Base-by-base conservation (phyloP, 2,797 vertebrate genomes). In the Orestias chungarensis region DNA sequence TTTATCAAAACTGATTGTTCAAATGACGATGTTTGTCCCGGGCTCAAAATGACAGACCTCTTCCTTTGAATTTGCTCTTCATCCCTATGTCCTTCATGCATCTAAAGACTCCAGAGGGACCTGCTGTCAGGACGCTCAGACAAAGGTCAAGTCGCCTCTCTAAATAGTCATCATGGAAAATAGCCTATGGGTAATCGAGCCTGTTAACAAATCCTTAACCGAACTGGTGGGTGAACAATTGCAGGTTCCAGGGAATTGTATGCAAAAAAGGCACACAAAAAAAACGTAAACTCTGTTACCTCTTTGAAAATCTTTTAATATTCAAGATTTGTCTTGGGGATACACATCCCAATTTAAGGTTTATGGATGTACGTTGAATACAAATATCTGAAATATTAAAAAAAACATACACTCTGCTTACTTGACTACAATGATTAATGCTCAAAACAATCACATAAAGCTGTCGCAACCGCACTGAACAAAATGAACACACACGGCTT, bases 61-160 rank as follows among this genome's bases (percentile, higher is more conserved):
- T 71, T 64, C 29, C 57, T 79, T 79, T 67, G 72, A 70, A 65
- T 85, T 71, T 80, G 68, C 73, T 74, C 44, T 11, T 6, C 14
- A 52, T 17, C 25, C n/a, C 59, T 7, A 20, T 31, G 75, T 59
- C 73, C 71, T 78, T 83, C 67, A 59, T 70, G 12, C 38, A 29
- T 76, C 71, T 33, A 70, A 87, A 86, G 59, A 84, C 74, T 84
- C 77, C 79, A 62, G 29, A 71, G 83, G 83, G 87, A 79, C 76
- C 18, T 2, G 44, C 68, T 61, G 76, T 68, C 54, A 61, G 71
- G 67, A 82, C 38, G 10, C 68, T 69, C 67, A 82, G 46, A 66
- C 70, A 92, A 91, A 93, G 89, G 91, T 90, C 86, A 90, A 84
- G 73, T 74, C 71, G 29, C 31, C 1, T 31, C 68, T 87, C 54